A percentile compares a stretch with the other conserved stretches of the same genome.
Evolutionary conservation across 2,113 vertebrate genomes (phyloP).

Genomic region (Eonycteris spelaea): DNA sequence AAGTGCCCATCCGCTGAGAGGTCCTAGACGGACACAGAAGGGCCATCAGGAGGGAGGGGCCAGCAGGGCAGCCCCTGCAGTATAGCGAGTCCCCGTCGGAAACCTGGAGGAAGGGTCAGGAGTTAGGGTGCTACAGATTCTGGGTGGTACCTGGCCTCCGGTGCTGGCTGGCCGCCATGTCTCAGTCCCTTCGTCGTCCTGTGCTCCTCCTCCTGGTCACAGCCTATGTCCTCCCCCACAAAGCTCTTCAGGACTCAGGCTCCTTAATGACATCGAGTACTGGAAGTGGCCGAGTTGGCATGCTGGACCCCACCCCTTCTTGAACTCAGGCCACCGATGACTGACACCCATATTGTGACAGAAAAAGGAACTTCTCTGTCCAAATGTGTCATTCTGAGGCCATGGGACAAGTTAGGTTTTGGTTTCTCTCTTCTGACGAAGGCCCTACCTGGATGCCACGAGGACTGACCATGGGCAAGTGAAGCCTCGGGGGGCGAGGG

Average conservation of each 20-base stretch:
- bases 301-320: neutral
- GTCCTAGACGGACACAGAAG: too few species aligned
- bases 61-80: too few species aligned
- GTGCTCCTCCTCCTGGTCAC: neutral
- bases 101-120: neutral
- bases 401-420: neutral
- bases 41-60: too few species aligned
- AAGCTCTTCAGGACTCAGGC: too few species aligned
- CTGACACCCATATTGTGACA: neutral
- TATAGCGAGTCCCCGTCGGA: too few species aligned
- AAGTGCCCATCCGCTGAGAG: too few species aligned
- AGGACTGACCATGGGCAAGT: neutral
- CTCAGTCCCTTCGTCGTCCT: neutral
- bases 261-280: neutral
- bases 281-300: neutral
- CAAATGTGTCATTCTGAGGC: too few species aligned
- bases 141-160: accelerated
- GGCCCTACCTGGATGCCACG: neutral
- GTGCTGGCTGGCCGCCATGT: accelerated
- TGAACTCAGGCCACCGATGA: neutral
- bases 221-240: too few species aligned
- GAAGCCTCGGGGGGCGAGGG: neutral
- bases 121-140: too few species aligned
- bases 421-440: neutral
- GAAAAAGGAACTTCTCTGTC: neutral